phyloP scores from a whole-genome alignment of 2,797 vertebrate species.

The Leptodactylus fallax region DNA sequence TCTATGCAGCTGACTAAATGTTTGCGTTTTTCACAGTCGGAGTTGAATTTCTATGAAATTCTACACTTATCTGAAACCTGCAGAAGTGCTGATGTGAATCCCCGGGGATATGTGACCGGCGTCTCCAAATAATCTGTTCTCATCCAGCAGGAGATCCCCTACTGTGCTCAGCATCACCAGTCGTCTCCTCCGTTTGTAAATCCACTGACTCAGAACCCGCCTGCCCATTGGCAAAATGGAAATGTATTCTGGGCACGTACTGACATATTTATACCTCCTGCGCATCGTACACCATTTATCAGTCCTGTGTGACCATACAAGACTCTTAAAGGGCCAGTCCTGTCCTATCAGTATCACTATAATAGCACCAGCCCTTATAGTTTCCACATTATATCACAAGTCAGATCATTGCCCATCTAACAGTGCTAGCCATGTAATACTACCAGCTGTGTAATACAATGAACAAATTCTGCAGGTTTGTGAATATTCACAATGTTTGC shows the following conservation, averaged over 20 bases:
- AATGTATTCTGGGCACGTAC: neutral
- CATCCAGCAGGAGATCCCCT: neutral
- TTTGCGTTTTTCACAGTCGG: neutral
- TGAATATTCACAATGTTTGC: too few relatives aligned
- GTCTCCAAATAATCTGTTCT: slow-evolving; percentile 3
- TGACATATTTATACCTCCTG: neutral
- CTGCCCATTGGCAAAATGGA: neutral
- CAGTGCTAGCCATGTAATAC: too few relatives aligned
- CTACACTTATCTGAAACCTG: neutral
- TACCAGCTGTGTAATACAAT: too few relatives aligned
- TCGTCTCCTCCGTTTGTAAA: neutral
- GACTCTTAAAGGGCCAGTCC: neutral
- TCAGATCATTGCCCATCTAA: too few relatives aligned
- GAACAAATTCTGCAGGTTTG: too few relatives aligned
- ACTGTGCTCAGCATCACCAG: neutral
- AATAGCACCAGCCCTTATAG: neutral
- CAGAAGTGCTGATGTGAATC: neutral
- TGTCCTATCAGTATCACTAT: neutral
- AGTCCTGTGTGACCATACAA: neutral
- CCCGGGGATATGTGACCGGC: neutral
- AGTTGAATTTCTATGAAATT: neutral
- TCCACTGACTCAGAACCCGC: neutral
- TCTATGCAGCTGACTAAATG: neutral
- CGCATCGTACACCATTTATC: neutral
- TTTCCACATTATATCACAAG: neutral